Base-by-base conservation (phyloP, 2,113 vertebrate species). In the Limnothrissa miodon region DNA sequence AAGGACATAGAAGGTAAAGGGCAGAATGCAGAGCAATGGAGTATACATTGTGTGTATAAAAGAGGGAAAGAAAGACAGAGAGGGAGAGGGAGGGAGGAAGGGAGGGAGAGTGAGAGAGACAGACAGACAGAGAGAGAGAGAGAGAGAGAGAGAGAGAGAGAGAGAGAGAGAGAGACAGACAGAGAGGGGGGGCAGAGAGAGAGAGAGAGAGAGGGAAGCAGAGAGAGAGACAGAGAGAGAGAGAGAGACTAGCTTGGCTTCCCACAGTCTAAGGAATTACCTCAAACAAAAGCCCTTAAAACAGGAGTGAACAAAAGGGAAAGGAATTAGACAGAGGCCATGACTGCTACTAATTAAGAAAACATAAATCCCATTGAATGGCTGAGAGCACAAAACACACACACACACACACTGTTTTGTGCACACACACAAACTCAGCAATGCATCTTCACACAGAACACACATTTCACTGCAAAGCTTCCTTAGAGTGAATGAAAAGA, bases 281-380 rank as follows among this genome's bases (percentile, higher is more conserved):
- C 51, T 56, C 51, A 23, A 56, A 56, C 51, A 53, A 53, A 53
- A 23, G 51, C 51, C 21, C 51, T 23, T 53, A 21, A 53, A 53
- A 11, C 46, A 48, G n/a, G 6, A 62, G 45, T 45, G 48, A 44
- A 33, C 81, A 45, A 42, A 70, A 39, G 59, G 3, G 86, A 86
- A 89, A 82, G 83, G 85, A 81, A 45, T 7, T 6, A 62, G 23
- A 70, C 84, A 84, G 80, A 84, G 88, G 86, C 84, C 39, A 39
- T 84, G 88, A 85, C 87, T 88, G 89, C 87, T 79, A 85, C 8
- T 53, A 29, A 25, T 79, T 11, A 21, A 78, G 48, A 7, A 45
- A 56, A 79, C 39, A 62, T 74, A 74, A 74, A 74, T 74, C 66
- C 33, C 11, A 74, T 74, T 36, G 2, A 74, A 6, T 13, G 10